Evolutionary conservation across 1,140 invertebrate species (phyloP).

Genomic region (Meloidogyne exigua): DNA sequence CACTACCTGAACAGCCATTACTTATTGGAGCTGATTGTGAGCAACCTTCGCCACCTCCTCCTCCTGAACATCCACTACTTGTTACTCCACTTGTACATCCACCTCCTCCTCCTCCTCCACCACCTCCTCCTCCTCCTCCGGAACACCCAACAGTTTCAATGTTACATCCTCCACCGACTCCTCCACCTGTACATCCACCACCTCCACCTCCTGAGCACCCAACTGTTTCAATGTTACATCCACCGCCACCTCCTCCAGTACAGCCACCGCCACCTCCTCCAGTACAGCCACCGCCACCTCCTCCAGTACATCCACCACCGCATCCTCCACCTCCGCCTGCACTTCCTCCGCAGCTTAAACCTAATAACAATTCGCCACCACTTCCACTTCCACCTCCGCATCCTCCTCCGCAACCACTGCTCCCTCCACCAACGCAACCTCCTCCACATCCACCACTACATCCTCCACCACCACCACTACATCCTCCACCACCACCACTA

Average conservation of each 20-base stretch:
- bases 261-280: not conserved
- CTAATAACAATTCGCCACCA: not conserved
- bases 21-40: not conserved
- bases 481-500: not conserved
- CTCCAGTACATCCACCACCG: not conserved
- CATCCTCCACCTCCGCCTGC: slow-evolving; percentile 1
- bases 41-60: slow-evolving; percentile 11
- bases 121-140: not conserved
- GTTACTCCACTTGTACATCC: not conserved
- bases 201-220: not conserved
- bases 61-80: slow-evolving; percentile 8
- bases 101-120: not conserved
- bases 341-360: not conserved
- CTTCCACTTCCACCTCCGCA: not conserved
- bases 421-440: not conserved
- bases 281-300: not conserved
- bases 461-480: not conserved
- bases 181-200: not conserved
- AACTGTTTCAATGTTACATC: not conserved
- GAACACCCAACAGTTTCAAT: not conserved
- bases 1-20: not conserved
- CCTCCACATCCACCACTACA: not conserved
- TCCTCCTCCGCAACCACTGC: not conserved
- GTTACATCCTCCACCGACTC: not conserved
- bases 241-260: not conserved